Evolutionary conservation across 2,113 vertebrate species (phyloP).

Genomic region (Mellivora capensis): DNA sequence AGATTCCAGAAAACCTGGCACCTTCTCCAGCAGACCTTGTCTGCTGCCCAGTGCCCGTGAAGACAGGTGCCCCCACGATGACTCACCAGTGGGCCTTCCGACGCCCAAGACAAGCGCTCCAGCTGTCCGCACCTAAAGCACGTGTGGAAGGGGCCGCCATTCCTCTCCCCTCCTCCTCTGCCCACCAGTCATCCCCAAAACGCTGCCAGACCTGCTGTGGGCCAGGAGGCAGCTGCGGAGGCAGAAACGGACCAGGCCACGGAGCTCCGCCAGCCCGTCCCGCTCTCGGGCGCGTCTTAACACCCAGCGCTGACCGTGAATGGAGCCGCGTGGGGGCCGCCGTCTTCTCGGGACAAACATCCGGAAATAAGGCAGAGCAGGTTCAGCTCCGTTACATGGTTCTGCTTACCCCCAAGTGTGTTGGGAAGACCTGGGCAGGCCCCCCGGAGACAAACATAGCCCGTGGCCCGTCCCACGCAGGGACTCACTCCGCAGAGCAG

Average conservation of each 20-base stretch:
- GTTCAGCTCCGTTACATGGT: neutral
- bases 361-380: rapidly evolving
- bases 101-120: rapidly evolving
- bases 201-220: no score
- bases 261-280: rapidly evolving
- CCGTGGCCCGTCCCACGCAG: no score
- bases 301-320: rapidly evolving
- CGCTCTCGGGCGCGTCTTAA: rapidly evolving
- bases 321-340: no score
- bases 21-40: neutral
- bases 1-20: neutral
- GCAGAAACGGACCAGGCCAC: neutral
- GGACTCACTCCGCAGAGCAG: neutral
- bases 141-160: rapidly evolving
- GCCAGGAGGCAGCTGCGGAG: rapidly evolving
- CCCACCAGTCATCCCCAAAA: neutral
- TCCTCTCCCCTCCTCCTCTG: neutral
- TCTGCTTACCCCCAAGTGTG: neutral
- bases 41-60: rapidly evolving
- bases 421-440: neutral
- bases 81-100: no score
- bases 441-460: neutral
- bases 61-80: no score
- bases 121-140: rapidly evolving
- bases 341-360: rapidly evolving